These are phyloP conservation scores for Pelusios castaneus DNA, from an alignment of 2,113 vertebrate species.

Conservation along the genomic window DNA sequence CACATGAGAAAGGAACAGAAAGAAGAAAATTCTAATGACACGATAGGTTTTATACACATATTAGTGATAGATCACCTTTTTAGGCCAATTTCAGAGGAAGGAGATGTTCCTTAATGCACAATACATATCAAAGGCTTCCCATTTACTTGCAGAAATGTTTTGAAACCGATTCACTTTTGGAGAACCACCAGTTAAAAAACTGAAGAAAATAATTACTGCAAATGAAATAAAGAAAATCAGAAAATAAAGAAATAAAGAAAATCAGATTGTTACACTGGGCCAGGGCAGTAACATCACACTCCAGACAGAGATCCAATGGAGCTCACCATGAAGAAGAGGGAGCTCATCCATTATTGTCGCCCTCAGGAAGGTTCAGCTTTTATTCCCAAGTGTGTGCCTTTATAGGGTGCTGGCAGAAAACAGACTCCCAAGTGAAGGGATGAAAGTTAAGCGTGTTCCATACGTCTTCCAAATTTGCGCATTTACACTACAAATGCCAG, in stretches of 20 bases:
- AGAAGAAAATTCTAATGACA: neutral
- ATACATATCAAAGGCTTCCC: no score
- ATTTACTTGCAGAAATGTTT: no score
- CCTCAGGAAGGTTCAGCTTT: neutral
- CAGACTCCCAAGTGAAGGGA: neutral
- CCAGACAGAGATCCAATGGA: neutral
- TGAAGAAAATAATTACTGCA: neutral
- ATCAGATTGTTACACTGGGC: neutral
- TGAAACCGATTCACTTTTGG: neutral
- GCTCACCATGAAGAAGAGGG: neutral
- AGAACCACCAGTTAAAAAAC: neutral
- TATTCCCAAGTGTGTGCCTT: neutral
- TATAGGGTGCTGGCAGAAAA: neutral
- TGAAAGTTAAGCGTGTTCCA: neutral
- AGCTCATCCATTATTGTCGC: neutral
- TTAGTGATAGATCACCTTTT: neutral
- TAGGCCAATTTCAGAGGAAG: neutral
- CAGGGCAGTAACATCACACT: neutral
- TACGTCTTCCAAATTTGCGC: neutral
- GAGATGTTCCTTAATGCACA: neutral
- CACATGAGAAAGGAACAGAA: neutral
- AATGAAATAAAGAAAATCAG: no score
- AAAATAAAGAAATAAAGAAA: no score
- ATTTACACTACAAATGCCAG: neutral
- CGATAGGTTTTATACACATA: neutral